These are phyloP conservation scores for Drosophila subobscura DNA, from an alignment of 1,140 invertebrate species.

Conservation along the genomic window DNA sequence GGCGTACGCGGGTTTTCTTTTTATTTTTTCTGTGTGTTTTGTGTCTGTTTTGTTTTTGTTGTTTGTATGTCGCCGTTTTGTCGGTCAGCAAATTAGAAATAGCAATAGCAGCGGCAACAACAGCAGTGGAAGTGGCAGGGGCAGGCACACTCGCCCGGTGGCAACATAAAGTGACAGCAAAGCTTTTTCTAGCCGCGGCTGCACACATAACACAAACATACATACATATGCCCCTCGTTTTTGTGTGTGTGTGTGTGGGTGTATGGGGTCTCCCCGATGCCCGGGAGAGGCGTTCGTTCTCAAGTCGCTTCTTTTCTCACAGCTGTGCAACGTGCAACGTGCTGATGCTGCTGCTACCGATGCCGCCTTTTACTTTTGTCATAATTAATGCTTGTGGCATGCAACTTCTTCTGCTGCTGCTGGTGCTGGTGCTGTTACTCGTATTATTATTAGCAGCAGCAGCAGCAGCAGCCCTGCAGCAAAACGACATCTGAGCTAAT, in stretches of 20 bases:
- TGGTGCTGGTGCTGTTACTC: slow-evolving; percentile 13
- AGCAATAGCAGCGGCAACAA: slow-evolving; percentile 34
- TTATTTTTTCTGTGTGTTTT: neutral
- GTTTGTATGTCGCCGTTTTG: slow-evolving; percentile 7
- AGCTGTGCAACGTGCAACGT: slow-evolving; percentile 42
- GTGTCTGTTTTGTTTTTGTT: too few species aligned
- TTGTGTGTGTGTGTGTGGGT: slow-evolving; percentile 42
- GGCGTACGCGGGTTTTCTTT: slow-evolving; percentile 19
- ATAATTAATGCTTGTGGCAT: slow-evolving; percentile 66
- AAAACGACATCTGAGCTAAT: slow-evolving; percentile 67
- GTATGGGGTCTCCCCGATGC: slow-evolving; percentile 31
- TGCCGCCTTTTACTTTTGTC: slow-evolving; percentile 59
- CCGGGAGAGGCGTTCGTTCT: slow-evolving; percentile 27
- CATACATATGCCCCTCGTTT: neutral
- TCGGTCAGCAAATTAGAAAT: slow-evolving; percentile 68
- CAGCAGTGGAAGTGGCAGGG: slow-evolving; percentile 14
- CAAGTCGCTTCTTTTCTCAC: slow-evolving; percentile 49
- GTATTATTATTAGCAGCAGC: slow-evolving; percentile 47
- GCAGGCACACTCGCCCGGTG: neutral
- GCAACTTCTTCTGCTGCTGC: slow-evolving; percentile 46
- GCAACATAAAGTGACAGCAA: slow-evolving; percentile 44
- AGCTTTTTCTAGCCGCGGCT: slow-evolving; percentile 48
- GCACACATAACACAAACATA: slow-evolving; percentile 19
- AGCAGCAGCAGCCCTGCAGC: slow-evolving; percentile 32
- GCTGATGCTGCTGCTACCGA: neutral